phyloP scores from a whole-genome alignment of 2,888 invertebrate species.

The Adineta ricciae region DNA sequence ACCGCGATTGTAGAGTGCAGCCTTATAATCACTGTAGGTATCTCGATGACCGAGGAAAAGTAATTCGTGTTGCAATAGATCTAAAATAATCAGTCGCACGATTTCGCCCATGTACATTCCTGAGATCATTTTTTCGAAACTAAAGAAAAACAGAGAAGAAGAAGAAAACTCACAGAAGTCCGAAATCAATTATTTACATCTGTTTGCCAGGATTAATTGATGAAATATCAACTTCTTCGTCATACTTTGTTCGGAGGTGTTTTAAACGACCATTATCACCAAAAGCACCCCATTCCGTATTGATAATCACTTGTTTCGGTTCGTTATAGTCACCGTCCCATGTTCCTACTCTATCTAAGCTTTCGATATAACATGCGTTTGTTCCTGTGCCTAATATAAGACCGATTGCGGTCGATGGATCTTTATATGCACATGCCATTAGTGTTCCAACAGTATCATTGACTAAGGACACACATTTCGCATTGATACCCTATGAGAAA shows the following conservation, averaged over 20 bases:
- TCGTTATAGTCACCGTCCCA: conserved; percentile 60
- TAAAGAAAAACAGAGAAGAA: conserved; percentile 23
- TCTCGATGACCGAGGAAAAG: conserved; percentile 34
- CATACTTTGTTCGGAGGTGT: conserved; percentile 65
- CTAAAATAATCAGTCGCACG: conserved; percentile 29
- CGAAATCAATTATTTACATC: conserved; percentile 50
- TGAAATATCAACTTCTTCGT: conserved; percentile 68
- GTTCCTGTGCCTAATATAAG: conserved; percentile 91
- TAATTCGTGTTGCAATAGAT: conserved; percentile 32
- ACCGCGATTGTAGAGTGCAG: conserved; percentile 26
- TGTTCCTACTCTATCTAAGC: conserved; percentile 66
- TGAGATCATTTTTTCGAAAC: conserved; percentile 34
- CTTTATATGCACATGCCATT: conserved; percentile 96
- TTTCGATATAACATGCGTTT: conserved; percentile 88
- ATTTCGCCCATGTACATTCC: conserved; percentile 35
- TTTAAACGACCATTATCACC: conserved; percentile 79
- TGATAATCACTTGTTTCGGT: conserved; percentile 66
- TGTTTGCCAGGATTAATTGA: conserved; percentile 69
- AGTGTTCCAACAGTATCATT: conserved; percentile 94
- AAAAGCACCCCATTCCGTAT: conserved; percentile 95
- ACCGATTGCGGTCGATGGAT: conserved; percentile 80
- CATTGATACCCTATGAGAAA: conserved; percentile 66
- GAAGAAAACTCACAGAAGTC: neutral
- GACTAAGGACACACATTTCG: conserved; percentile 82
- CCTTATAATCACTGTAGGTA: conserved; percentile 25